phyloP scores from a whole-genome alignment of 2,113 vertebrate genomes.

The Pituophis catenifer region DNA sequence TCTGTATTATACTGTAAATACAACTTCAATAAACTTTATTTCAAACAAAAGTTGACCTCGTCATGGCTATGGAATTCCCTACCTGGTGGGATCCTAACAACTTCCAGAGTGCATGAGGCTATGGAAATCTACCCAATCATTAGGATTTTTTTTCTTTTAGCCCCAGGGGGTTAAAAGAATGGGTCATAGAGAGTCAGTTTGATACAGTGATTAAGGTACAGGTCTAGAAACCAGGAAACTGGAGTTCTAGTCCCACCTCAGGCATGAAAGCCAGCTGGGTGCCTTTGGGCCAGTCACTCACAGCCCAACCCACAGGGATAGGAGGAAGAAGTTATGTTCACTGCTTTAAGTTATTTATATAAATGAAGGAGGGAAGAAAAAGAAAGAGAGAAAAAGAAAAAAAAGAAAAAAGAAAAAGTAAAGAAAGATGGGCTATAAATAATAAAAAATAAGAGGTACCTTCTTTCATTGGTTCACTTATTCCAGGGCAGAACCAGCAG shows the following conservation, averaged over 20 bases:
- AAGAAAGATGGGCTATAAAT: not conserved
- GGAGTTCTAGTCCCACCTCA: not conserved
- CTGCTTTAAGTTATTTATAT: too few species aligned
- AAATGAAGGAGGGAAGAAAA: not conserved
- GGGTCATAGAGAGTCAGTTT: not conserved
- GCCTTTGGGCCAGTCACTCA: not conserved
- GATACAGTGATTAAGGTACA: not conserved
- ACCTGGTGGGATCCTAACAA: not conserved
- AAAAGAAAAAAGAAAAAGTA: not conserved
- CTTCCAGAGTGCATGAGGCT: not conserved
- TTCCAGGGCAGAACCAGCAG: not conserved
- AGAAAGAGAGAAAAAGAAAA: not conserved
- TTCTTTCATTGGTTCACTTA: not conserved
- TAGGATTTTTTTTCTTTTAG: not conserved
- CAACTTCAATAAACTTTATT: conserved; percentile 71
- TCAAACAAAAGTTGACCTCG: conserved; percentile 52
- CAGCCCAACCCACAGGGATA: not conserved
- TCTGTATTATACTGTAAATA: conserved; percentile 72
- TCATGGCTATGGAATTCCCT: not conserved
- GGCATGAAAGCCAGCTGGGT: not conserved
- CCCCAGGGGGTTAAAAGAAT: not conserved
- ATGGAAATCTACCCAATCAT: not conserved
- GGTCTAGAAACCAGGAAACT: not conserved
- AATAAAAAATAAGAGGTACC: not conserved
- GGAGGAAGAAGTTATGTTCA: too few species aligned